A percentile compares a stretch with the other conserved stretches of the same genome.
phyloP scores from a whole-genome alignment of 1,140 invertebrate species.

The Bilobella aurantiaca region DNA sequence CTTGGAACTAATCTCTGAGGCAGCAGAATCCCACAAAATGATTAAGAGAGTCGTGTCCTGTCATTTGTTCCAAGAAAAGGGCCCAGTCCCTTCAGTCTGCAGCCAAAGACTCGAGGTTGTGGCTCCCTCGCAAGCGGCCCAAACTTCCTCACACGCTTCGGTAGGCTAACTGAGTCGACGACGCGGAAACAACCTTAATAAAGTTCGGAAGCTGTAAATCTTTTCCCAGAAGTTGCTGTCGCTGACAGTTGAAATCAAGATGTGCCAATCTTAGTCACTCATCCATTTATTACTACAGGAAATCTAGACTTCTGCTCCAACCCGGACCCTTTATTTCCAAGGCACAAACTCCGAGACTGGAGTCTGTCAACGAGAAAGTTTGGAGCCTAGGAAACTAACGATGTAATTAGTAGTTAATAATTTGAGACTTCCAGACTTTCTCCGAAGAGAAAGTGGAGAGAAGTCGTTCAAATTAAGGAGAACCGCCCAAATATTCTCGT shows the following conservation, averaged over 20 bases:
- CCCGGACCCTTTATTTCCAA: no score
- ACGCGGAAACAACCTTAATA: background rate
- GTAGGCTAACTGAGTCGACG: no score
- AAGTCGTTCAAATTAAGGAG: background rate
- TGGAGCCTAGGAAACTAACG: slow-evolving; percentile 7
- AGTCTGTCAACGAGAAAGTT: no score
- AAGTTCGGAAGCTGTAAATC: slow-evolving; percentile 3
- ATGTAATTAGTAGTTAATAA: slow-evolving; percentile 5
- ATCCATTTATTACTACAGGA: slow-evolving; percentile 3
- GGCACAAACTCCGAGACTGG: no score
- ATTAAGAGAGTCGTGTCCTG: background rate
- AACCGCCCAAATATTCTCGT: background rate
- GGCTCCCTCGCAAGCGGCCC: no score
- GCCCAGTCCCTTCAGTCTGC: no score
- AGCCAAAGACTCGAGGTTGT: no score
- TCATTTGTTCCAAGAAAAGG: no score
- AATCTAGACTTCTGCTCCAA: no score
- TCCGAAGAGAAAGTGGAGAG: background rate
- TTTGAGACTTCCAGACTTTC: background rate
- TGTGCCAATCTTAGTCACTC: slow-evolving; percentile 9
- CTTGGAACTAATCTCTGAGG: background rate
- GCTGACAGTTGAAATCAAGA: slow-evolving; percentile 8
- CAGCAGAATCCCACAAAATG: background rate
- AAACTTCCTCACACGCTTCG: no score
- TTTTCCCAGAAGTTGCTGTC: background rate